These are phyloP conservation scores for Neostethus bicornis DNA, from an alignment of 2,797 vertebrate genomes.

Conservation along the genomic window DNA sequence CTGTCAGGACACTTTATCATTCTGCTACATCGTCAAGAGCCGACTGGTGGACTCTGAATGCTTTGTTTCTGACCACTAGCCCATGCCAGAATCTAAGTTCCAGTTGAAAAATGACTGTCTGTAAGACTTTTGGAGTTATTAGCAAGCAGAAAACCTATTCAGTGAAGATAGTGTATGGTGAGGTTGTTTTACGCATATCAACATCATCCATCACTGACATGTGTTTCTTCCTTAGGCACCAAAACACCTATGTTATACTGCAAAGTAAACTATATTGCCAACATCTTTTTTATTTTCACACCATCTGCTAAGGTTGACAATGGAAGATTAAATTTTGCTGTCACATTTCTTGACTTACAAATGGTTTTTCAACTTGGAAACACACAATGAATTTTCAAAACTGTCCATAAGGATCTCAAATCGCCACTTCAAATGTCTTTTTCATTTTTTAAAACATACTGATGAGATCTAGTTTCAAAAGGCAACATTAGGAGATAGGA, in stretches of 20 bases:
- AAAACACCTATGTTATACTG: slow-evolving; percentile 14
- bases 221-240: neutral
- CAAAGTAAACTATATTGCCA: neutral
- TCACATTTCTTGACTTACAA: slow-evolving; percentile 11
- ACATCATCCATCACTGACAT: slow-evolving; percentile 52
- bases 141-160: slow-evolving; percentile 27
- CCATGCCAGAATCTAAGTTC: slow-evolving; percentile 21
- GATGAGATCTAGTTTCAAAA: too few relatives aligned
- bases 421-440: slow-evolving; percentile 42
- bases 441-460: neutral
- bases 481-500: too few relatives aligned
- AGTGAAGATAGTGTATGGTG: slow-evolving; percentile 23
- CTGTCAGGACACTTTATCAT: slow-evolving; percentile 74
- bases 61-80: slow-evolving; percentile 46
- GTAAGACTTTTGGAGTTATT: slow-evolving; percentile 16
- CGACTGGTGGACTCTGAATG: slow-evolving; percentile 38
- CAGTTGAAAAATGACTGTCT: slow-evolving; percentile 40
- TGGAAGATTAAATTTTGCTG: slow-evolving; percentile 19
- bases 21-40: slow-evolving; percentile 54
- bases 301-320: slow-evolving; percentile 9
- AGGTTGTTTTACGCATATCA: slow-evolving; percentile 40
- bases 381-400: slow-evolving; percentile 46
- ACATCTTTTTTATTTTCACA: slow-evolving; percentile 10
- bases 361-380: slow-evolving; percentile 35
- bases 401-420: slow-evolving; percentile 43